Evolutionary conservation across 2,797 vertebrate species (phyloP), one percentile per base, ranked within the genome.

Genomic region (Parotocinclus haroldoi): DNA sequence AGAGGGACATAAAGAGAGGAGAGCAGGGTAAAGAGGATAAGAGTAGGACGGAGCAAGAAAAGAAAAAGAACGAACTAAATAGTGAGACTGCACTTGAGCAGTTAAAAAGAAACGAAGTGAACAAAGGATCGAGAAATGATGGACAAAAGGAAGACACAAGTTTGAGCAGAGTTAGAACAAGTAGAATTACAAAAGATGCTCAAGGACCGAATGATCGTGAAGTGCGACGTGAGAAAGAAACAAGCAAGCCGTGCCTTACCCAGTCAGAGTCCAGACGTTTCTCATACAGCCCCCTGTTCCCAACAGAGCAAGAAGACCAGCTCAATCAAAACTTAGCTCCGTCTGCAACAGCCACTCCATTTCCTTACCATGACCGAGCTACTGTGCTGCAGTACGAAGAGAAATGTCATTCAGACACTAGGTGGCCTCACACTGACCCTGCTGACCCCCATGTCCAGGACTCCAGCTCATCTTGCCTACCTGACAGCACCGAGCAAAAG

Each of bases 401-500:
- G 52, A 19, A 48, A 49, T 10, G 10, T 50, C 48, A 61, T 19
- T 44, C 36, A 14, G 54, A 66, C 56, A 56, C n/a, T 10, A 63
- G 60, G 16, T 49, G 36, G 52, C 56, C 3, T 1, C 58, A 48
- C 38, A 4, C 38, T 63, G 19, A 40, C 10, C 18, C 14, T 12
- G 19, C 12, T 17, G 6, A 39, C 51, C 58, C 60, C 12, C 8
- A 9, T 44, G 7, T 14, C 16, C 50, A 57, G 62, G 59, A 16
- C 19, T 54, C 60, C 37, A 18, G 37, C 39, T 63, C 68, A 0
- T 9, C 51, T 8, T 73, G 59, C 58, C 75, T 93, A 76, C 74
- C 81, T 7, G 85, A 87, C 56, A 66, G 58, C 71, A 74, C 88
- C 38, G 92, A 97, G 78, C 81, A 86, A 58, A 97, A 88, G 78